phyloP scores from a whole-genome alignment of 2,888 invertebrate genomes.

The Mimas tiliae region DNA sequence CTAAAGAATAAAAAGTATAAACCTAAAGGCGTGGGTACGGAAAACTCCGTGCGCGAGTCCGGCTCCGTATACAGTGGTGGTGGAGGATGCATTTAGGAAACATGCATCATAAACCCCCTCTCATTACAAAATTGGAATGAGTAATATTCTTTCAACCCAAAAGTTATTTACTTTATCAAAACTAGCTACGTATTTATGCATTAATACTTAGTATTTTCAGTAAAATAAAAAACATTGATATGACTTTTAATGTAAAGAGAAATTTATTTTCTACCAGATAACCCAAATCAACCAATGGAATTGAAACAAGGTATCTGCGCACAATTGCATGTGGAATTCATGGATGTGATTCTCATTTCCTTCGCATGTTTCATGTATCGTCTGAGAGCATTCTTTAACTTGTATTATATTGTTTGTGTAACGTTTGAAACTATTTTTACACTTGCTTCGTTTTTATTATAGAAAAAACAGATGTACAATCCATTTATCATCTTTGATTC shows the following conservation, averaged over 20 bases:
- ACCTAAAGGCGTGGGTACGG: too few relatives aligned
- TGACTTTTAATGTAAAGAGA: neutral
- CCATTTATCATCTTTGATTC: slow-evolving; percentile 24
- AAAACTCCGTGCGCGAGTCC: too few relatives aligned
- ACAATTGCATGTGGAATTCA: slow-evolving; percentile 50
- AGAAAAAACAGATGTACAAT: slow-evolving; percentile 22
- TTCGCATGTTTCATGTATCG: slow-evolving; percentile 28
- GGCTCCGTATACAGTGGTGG: too few relatives aligned
- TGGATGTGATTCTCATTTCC: slow-evolving; percentile 34
- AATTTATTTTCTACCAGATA: slow-evolving; percentile 45
- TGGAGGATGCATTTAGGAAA: too few relatives aligned
- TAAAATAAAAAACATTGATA: too few relatives aligned
- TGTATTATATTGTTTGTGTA: slow-evolving; percentile 31
- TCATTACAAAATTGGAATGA: too few relatives aligned
- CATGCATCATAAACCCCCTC: too few relatives aligned
- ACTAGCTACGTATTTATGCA: too few relatives aligned
- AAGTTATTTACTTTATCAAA: too few relatives aligned
- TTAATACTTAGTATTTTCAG: too few relatives aligned
- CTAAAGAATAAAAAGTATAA: too few relatives aligned
- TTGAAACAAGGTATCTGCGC: slow-evolving; percentile 24
- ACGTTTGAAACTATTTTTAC: slow-evolving; percentile 29
- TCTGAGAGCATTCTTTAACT: slow-evolving; percentile 37
- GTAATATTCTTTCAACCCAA: too few relatives aligned
- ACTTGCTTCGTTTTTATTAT: slow-evolving; percentile 7
- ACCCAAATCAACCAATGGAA: slow-evolving; percentile 40